These are phyloP conservation scores for Sturmia bella DNA, from an alignment of 2,888 invertebrate species.

Conservation along the genomic window DNA sequence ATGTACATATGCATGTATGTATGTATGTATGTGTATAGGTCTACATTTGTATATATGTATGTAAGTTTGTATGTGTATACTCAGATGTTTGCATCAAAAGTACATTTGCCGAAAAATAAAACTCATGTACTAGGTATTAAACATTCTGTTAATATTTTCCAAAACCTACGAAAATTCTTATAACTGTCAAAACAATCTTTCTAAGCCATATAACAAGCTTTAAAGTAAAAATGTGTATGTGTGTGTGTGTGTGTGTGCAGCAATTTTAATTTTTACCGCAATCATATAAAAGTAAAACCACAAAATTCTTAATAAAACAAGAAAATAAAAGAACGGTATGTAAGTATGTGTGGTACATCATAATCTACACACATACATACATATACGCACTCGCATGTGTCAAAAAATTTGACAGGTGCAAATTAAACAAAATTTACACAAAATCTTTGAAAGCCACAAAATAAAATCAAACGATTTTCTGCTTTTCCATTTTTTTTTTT, in stretches of 20 bases:
- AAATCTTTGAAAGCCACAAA: slow-evolving; percentile 5
- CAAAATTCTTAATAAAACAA: slow-evolving; percentile 28
- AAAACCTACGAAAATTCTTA: slow-evolving; percentile 7
- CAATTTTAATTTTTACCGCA: slow-evolving; percentile 26
- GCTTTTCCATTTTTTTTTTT: neutral
- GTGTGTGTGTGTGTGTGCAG: neutral
- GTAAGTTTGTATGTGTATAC: too few relatives aligned
- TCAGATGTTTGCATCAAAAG: too few relatives aligned
- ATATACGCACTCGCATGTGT: neutral
- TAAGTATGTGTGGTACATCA: neutral
- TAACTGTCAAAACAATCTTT: slow-evolving; percentile 55
- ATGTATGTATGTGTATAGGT: too few relatives aligned
- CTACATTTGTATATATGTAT: too few relatives aligned
- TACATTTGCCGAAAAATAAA: too few relatives aligned
- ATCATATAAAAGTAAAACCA: slow-evolving; percentile 32
- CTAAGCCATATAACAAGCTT: slow-evolving; percentile 12
- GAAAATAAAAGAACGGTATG: neutral
- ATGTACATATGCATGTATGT: too few relatives aligned
- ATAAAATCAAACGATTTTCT: neutral
- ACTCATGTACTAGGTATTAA: too few relatives aligned
- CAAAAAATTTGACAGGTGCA: slow-evolving; percentile 39
- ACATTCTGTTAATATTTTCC: too few relatives aligned
- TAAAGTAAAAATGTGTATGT: too few relatives aligned
- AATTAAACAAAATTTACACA: slow-evolving; percentile 23
- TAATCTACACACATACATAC: neutral